A percentile compares a stretch with the other conserved stretches of the same genome.
Evolutionary conservation across 2,113 vertebrate genomes (phyloP).

Genomic region (Nothoprocta pentlandii): DNA sequence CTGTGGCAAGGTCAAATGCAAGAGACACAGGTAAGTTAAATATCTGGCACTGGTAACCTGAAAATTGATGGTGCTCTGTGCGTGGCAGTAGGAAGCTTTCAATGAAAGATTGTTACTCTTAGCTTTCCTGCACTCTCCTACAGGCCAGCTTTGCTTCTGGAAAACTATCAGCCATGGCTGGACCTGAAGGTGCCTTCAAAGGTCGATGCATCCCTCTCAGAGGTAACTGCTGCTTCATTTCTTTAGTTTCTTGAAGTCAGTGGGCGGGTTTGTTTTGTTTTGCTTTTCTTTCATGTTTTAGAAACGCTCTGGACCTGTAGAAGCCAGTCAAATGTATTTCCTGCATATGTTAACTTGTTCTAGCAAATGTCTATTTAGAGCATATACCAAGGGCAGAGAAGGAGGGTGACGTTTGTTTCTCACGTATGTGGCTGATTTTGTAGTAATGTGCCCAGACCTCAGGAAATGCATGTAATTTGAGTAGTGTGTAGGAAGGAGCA

Average conservation of each 20-base stretch:
- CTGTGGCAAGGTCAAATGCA: conserved; percentile 94
- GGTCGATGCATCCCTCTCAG: conserved; percentile 92
- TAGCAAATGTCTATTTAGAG: background rate
- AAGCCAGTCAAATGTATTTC: background rate
- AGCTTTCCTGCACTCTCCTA: background rate
- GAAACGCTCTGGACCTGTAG: background rate
- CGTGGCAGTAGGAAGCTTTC: background rate
- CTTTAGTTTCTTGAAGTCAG: background rate
- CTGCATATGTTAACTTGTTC: background rate
- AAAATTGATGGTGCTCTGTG: background rate
- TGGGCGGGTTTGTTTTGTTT: background rate
- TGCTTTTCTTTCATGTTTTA: accelerated
- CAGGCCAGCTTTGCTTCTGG: conserved; percentile 90
- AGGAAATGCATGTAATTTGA: background rate
- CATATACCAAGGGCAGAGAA: background rate
- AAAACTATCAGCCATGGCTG: conserved; percentile 97
- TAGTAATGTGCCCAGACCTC: background rate
- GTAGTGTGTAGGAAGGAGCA: background rate
- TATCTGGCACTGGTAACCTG: background rate
- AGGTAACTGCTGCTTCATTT: conserved; percentile 79
- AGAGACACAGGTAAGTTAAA: conserved; percentile 89
- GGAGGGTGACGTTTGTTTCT: background rate
- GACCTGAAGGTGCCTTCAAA: conserved; percentile 92
- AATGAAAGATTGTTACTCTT: background rate
- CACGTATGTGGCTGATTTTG: background rate